phyloP scores from a whole-genome alignment of 1,140 invertebrate species.

The Dendroctonus valens region DNA sequence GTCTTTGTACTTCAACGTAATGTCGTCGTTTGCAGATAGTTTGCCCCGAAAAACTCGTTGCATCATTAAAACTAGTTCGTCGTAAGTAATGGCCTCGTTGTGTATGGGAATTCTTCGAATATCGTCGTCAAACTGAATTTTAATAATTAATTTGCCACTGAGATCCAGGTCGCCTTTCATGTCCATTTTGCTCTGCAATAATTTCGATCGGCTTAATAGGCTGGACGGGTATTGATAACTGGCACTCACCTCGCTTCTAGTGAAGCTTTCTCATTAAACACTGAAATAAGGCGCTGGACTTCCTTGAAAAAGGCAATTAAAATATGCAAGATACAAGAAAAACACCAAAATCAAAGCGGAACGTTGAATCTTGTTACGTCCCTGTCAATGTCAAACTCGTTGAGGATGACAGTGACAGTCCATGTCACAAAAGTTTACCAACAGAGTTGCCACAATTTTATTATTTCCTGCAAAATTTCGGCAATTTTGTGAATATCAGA shows the following conservation, averaged over 20 bases:
- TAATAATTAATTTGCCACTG: constrained; percentile 51
- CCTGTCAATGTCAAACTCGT: too few species aligned
- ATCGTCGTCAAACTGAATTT: constrained; percentile 71
- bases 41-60: constrained; percentile 70
- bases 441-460: too few species aligned
- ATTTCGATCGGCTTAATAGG: not conserved
- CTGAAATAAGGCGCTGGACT: constrained; percentile 17
- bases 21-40: constrained; percentile 65
- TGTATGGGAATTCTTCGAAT: constrained; percentile 72
- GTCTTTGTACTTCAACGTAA: constrained; percentile 74
- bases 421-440: too few species aligned
- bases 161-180: constrained; percentile 48
- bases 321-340: constrained; percentile 35
- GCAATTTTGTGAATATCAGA: too few species aligned
- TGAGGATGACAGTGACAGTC: too few species aligned
- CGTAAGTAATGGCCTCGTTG: constrained; percentile 77
- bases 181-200: constrained; percentile 43
- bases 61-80: constrained; percentile 78
- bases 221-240: not conserved
- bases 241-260: constrained; percentile 30
- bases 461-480: too few species aligned
- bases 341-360: constrained; percentile 34
- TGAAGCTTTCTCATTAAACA: constrained; percentile 33
- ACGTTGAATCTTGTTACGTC: constrained; percentile 14
- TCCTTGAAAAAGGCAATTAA: constrained; percentile 28